Evolutionary conservation across 1,140 invertebrate genomes (phyloP).

Genomic region (Plectus sambesii): DNA sequence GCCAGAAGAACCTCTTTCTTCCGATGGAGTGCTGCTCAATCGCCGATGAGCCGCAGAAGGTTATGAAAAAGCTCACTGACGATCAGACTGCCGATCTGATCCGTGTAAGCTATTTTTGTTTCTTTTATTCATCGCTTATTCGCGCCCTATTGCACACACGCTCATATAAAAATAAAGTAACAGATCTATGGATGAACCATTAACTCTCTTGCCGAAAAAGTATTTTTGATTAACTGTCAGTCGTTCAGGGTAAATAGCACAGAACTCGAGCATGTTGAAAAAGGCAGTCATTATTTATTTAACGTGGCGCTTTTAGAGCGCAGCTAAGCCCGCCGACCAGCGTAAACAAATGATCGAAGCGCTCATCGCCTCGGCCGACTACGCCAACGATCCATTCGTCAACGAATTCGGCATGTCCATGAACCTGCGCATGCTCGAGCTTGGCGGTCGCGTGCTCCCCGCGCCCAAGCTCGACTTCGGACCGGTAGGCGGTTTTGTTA

Average conservation of each 20-base stretch:
- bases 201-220: no score
- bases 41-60: slow-evolving; percentile 40
- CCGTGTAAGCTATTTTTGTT: slow-evolving; percentile 18
- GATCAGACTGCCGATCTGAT: slow-evolving; percentile 31
- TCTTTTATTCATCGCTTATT: slow-evolving; percentile 11
- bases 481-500: slow-evolving; percentile 48
- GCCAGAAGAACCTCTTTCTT: slow-evolving; percentile 28
- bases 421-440: slow-evolving; percentile 95
- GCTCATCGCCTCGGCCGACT: slow-evolving; percentile 18
- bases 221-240: background rate
- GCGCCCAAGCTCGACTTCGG: slow-evolving; percentile 98
- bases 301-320: slow-evolving; percentile 17
- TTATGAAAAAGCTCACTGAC: slow-evolving; percentile 34
- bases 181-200: no score
- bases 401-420: slow-evolving; percentile 63
- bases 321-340: slow-evolving; percentile 32
- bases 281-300: no score
- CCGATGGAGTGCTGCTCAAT: slow-evolving; percentile 45
- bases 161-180: no score
- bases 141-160: no score
- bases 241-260: no score
- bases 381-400: slow-evolving; percentile 28
- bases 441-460: slow-evolving; percentile 81
- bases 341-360: slow-evolving; percentile 30
- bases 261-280: no score